Base-by-base conservation (phyloP, 2,888 invertebrate genomes). In the Thera britannica region DNA sequence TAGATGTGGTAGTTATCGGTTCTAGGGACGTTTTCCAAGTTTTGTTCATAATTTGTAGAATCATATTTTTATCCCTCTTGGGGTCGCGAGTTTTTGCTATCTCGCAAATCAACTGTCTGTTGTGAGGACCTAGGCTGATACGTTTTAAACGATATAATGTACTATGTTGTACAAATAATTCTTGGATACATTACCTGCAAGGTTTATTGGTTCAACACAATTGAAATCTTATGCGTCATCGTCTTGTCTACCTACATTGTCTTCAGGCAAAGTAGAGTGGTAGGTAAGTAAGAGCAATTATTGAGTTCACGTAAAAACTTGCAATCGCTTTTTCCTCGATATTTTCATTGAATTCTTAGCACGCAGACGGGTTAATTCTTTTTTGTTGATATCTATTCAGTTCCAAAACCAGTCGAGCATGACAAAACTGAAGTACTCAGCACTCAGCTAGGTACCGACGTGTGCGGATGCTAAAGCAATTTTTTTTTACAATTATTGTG, bases 401-500 rank as follows among this genome's bases (percentile, higher is more conserved):
- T 64, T 46, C 66, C 68, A 65, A 70, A 71, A 61, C 67, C 76
- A 67, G 58, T 68, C 75, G 73, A 74, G 81, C 85, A 72, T 82
- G 75, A 79, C 79, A 70, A 38, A 72, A 74, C 67, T 69, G 57
- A 72, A 76, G 70, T 84, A 84, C 23, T 23, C 23, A 23, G 23
- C n/a, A n/a, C n/a, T 23, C 23, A 23, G 23, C 23, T 46, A 44
- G 44, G 7, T 44, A 52, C 8, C 52, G 23, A 52, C 85, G 83
- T 83, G 77, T 72, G 72, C 57, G 52, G 61, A 67, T 55, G 58
- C 52, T 38, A 62, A 58, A 58, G 48, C 58, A 64, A 63, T 61
- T 67, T 76, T 74, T 74, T 77, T 74, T 77, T 79, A 77, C 73
- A 75, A 71, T 46, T n/a, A 69, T 71, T 70, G 72, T 75, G 79